Evolutionary conservation across 1,140 invertebrate genomes (phyloP).

Genomic region (Caenorhabditis latens): DNA sequence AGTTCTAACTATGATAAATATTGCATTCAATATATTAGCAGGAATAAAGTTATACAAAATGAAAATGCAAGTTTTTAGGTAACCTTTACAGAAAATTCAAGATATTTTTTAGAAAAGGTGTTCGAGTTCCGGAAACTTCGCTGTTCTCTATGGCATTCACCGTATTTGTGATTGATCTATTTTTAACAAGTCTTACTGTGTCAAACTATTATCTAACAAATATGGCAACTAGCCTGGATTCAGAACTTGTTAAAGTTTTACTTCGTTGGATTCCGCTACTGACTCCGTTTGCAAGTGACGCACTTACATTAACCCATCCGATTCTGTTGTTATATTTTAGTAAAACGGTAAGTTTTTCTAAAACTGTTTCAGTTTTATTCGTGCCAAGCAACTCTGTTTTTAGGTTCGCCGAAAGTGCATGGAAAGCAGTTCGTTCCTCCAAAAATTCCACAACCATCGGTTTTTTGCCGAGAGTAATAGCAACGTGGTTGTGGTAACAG

Average conservation of each 20-base stretch:
- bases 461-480: constrained; percentile 8
- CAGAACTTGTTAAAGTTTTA: background rate
- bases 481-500: background rate
- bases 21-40: constrained; percentile 10
- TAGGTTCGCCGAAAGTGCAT: constrained; percentile 14
- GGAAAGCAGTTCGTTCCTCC: background rate
- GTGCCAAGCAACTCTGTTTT: background rate
- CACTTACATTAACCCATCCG: background rate
- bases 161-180: background rate
- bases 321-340: constrained; percentile 22
- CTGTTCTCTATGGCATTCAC: constrained; percentile 26
- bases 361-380: background rate
- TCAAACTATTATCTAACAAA: constrained; percentile 35
- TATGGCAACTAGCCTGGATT: background rate
- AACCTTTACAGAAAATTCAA: too few species aligned
- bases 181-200: constrained; percentile 27
- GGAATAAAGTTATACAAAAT: constrained; percentile 4
- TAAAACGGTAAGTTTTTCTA: constrained; percentile 23
- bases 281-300: constrained; percentile 21
- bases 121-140: background rate
- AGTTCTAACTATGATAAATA: background rate
- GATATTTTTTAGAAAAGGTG: background rate
- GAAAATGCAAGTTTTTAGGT: background rate
- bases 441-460: background rate
- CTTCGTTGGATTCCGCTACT: background rate